Base-by-base conservation (phyloP, 2,888 invertebrate species). In the Hirtodrosophila histrioides region DNA sequence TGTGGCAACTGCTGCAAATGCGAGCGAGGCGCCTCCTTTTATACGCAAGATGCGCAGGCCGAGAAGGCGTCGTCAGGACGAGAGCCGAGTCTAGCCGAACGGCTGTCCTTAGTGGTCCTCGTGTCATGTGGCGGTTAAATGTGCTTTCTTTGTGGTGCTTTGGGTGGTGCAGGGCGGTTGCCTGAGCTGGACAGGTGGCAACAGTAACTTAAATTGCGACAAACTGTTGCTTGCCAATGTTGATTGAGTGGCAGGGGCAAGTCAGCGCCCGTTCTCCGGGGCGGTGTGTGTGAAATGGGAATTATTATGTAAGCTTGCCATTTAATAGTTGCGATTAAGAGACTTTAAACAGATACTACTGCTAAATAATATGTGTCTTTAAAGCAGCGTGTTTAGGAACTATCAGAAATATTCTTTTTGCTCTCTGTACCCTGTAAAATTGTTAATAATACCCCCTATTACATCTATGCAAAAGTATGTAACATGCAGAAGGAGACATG, bases 121-220 rank as follows among this genome's bases (percentile, higher is more conserved):
- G 58, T n/a, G 7, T 39, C 60, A 58, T 61, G n/a, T 48, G 17
- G 54, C 40, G 46, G 11, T 65, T 53, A 55, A 63, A 45, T 56
- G 62, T 60, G 68, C 62, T 48, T 49, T 33, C 54, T 39, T 57
- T 53, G 50, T 41, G 50, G 39, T 35, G 31, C 40, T 27, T 27
- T 29, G 39, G 8, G 45, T 40, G 43, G 11, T 12, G 39, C 24
- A 29, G 36, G 35, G 5, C 36, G 39, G 10, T 3, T 49, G 53
- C 9, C 46, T 64, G 51, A 57, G 24, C 33, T 58, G 70, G 67
- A 77, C 78, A 80, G 78, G 74, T 80, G 80, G 71, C 58, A 68
- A 70, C 46, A 60, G 67, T 72, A 82, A 80, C 81, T 82, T 78
- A 74, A 83, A 84, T 78, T 80, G 80, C 78, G 66, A 76, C 83